Evolutionary conservation across 2,888 invertebrate genomes (phyloP).

Genomic region (Mythimna albipuncta): DNA sequence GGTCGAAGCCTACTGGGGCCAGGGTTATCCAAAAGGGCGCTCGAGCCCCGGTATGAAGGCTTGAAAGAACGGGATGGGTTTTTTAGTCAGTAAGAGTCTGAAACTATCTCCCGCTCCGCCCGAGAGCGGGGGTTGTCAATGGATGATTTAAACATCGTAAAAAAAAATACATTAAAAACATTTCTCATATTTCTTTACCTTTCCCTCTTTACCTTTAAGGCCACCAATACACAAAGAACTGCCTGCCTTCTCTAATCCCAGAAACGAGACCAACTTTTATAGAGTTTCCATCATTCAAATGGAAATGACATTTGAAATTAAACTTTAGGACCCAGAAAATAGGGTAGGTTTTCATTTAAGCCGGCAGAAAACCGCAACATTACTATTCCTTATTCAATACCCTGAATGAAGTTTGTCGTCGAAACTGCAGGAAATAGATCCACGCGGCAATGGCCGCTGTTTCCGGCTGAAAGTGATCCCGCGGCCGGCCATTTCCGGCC

Average conservation of each 20-base stretch:
- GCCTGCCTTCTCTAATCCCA: conserved; percentile 19
- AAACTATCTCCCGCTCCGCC: too few relatives aligned
- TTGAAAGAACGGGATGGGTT: too few relatives aligned
- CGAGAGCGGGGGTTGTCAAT: too few relatives aligned
- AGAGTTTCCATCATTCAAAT: conserved; percentile 33
- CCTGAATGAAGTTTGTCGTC: conserved; percentile 73
- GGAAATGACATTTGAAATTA: conserved; percentile 15
- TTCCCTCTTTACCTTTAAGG: background rate
- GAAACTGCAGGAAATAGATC: conserved; percentile 79
- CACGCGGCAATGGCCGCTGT: conserved; percentile 73
- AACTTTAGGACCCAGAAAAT: background rate
- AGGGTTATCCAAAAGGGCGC: too few relatives aligned
- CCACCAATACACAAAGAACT: conserved; percentile 19
- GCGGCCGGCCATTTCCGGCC: conserved; percentile 72
- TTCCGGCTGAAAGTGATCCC: conserved; percentile 79
- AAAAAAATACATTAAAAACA: background rate
- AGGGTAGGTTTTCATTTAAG: background rate
- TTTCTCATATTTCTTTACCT: conserved; percentile 1
- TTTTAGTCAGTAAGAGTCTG: too few relatives aligned
- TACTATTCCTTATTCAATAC: conserved; percentile 65
- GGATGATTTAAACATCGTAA: too few relatives aligned
- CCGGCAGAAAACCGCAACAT: conserved; percentile 33
- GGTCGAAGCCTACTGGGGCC: too few relatives aligned
- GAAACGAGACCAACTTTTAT: conserved; percentile 37
- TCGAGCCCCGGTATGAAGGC: too few relatives aligned